phyloP scores from a whole-genome alignment of 2,888 invertebrate species.

The Dicyrtoma fusca region DNA sequence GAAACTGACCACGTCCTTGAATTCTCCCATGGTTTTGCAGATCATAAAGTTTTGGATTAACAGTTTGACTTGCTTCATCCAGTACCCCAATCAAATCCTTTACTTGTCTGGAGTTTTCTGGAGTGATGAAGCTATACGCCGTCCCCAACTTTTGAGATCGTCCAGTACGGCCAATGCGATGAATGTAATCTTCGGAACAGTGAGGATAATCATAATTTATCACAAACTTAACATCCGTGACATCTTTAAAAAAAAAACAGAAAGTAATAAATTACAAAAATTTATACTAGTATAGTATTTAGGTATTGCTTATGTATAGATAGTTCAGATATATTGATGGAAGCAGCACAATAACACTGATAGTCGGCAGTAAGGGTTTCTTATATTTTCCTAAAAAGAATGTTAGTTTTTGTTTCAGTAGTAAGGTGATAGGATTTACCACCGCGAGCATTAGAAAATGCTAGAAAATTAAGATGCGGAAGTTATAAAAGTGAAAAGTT shows the following conservation, averaged over 20 bases:
- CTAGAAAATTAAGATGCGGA: too few species aligned
- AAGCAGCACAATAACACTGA: too few species aligned
- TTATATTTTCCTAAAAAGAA: too few species aligned
- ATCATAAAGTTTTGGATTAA: constrained; percentile 60
- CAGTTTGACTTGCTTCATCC: constrained; percentile 62
- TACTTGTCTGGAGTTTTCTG: constrained; percentile 61
- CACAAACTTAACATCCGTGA: constrained; percentile 64
- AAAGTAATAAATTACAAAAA: too few species aligned
- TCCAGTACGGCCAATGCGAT: constrained; percentile 64
- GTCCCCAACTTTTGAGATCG: constrained; percentile 62
- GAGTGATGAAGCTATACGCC: constrained; percentile 64
- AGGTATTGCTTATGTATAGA: too few species aligned
- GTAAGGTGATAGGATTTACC: too few species aligned
- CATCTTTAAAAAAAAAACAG: constrained; percentile 58
- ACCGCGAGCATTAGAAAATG: too few species aligned
- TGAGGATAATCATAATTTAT: constrained; percentile 65
- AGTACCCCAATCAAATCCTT: constrained; percentile 62
- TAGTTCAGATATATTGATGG: too few species aligned
- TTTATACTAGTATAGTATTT: too few species aligned
- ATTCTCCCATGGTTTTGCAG: constrained; percentile 17
- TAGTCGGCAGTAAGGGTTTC: too few species aligned
- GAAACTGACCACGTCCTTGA: background rate
- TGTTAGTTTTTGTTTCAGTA: too few species aligned
- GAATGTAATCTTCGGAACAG: constrained; percentile 64
- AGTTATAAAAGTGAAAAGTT: too few species aligned